Percentiles rank a stretch among this genome's conserved stretches.
phyloP scores from a whole-genome alignment of 2,888 invertebrate genomes.

The Callosobruchus maculatus region DNA sequence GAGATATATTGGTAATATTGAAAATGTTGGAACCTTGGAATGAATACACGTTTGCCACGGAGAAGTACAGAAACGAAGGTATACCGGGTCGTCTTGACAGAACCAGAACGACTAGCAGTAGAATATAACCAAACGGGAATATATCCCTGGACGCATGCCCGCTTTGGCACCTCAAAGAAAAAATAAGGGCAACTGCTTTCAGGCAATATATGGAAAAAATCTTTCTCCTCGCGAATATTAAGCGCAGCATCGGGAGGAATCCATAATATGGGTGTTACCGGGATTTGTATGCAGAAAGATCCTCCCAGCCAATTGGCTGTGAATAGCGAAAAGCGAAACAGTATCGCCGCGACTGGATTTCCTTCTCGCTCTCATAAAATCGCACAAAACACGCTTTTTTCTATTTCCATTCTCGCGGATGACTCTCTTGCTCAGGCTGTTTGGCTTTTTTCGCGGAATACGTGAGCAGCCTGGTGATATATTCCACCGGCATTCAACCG shows the following conservation, averaged over 20 bases:
- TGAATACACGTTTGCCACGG: too few relatives aligned
- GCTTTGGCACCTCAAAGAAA: not conserved
- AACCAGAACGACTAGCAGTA: too few relatives aligned
- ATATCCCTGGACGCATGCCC: too few relatives aligned
- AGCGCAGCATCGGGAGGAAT: not conserved
- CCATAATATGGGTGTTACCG: not conserved
- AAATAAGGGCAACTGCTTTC: not conserved
- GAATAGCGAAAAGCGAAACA: not conserved
- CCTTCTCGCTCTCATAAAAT: not conserved
- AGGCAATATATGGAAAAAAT: not conserved
- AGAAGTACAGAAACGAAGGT: too few relatives aligned
- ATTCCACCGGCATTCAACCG: not conserved
- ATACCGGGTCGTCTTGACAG: too few relatives aligned
- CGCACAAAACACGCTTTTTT: not conserved
- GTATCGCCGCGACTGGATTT: not conserved
- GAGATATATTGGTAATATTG: too few relatives aligned
- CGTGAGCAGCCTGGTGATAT: not conserved
- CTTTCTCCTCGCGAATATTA: not conserved
- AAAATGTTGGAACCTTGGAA: too few relatives aligned
- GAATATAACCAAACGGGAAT: too few relatives aligned
- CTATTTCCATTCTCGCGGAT: not conserved
- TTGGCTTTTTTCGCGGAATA: not conserved
- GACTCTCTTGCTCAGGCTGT: not conserved
- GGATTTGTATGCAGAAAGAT: not conserved
- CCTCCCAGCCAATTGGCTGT: not conserved